Conservation (phyloP, 1,140 invertebrate species). For the Lasioglossum baleicum region DNA sequence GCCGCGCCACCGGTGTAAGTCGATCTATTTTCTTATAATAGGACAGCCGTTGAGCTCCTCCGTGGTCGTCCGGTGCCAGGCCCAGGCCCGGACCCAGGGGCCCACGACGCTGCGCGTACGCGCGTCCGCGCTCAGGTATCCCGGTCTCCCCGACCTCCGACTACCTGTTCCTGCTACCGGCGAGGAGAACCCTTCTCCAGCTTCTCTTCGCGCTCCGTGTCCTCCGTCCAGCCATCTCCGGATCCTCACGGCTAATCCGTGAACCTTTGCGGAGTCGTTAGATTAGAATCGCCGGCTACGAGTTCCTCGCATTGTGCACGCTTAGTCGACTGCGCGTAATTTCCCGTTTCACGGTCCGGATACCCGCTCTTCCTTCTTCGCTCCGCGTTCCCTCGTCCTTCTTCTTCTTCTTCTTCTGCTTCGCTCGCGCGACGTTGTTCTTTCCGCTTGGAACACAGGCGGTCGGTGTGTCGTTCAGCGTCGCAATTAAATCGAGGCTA, state of each 20-base stretch:
- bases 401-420: too few species aligned
- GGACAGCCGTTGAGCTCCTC: conserved; percentile 40
- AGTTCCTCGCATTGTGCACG: conserved; percentile 58
- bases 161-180: conserved; percentile 55
- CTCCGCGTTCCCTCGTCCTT: too few species aligned
- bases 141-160: conserved; percentile 18
- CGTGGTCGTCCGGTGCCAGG: conserved; percentile 1
- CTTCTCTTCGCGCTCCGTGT: too few species aligned
- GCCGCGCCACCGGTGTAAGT: conserved; percentile 61
- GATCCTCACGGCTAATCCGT: conserved; percentile 25
- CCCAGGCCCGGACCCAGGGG: too few species aligned
- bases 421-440: too few species aligned
- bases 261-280: conserved; percentile 18
- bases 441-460: too few species aligned
- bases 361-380: background rate
- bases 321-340: conserved; percentile 60
- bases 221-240: too few species aligned
- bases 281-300: conserved; percentile 55
- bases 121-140: too few species aligned
- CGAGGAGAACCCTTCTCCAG: conserved; percentile 10
- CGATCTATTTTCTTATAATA: conserved; percentile 67
- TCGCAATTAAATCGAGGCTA: conserved; percentile 15
- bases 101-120: too few species aligned
- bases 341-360: conserved; percentile 43
- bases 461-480: too few species aligned